Evolutionary conservation across 2,113 vertebrate genomes (phyloP), one percentile per base, ranked within the genome.

Genomic region (Colinus virginianus): DNA sequence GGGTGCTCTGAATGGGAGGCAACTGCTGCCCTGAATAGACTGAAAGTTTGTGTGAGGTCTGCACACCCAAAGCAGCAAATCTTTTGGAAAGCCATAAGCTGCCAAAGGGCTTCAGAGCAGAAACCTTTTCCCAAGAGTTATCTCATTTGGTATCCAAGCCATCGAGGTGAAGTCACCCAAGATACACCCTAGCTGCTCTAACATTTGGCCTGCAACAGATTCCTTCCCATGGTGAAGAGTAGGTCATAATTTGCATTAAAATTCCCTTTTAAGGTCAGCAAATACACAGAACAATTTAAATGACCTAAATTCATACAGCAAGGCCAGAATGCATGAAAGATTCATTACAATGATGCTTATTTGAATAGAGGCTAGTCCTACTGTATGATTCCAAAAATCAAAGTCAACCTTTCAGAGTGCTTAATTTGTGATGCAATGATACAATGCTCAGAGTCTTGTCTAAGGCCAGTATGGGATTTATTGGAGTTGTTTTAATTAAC

Each of bases 211-310:
- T 49, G 0, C 46, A 14, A 34, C 43, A 40, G 56, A 51, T 18
- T 74, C 68, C 36, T 80, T 78, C 61, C 16, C 34, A 11, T 2
- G 25, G 10, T 69, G 58, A 88, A 21, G 46, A 32, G 53, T 48
- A 90, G 90, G 93, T 91, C 83, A 67, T 62, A 51, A 96, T 96
- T 96, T 93, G 85, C 93, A 91, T 93, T 48, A 81, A 68, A 96
- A 96, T 86, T 58, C 64, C 66, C 7, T 48, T 77, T 75, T 78
- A 88, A 96, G 88, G 85, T 91, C 96, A 95, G 72, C 48, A 86
- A 78, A 91, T 20, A 13, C 17, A 4, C 28, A 42, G 53, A 78
- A 51, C 20, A 32, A 28, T 28, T 19, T 6, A 9, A 38, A 63
- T 5, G 6, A 19, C 69, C 66, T 34, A 18, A 79, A 28, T n/a